Conservation (phyloP, 2,797 vertebrate genomes). For the Phrynocephalus forsythii region DNA sequence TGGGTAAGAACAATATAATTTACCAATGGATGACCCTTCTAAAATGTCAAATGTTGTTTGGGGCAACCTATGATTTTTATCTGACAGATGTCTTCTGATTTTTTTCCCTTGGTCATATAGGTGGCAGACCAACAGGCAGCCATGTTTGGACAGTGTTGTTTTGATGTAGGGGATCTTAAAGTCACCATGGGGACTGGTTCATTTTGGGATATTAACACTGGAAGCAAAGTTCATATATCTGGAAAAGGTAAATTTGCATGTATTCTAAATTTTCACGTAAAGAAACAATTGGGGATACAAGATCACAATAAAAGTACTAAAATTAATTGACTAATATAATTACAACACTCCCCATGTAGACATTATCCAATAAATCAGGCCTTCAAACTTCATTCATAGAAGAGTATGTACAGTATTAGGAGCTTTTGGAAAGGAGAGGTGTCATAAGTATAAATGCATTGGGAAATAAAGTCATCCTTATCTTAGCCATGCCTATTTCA, state of each 20-base stretch:
- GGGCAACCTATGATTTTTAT: not conserved
- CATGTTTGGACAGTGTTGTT: slow-evolving; percentile 98
- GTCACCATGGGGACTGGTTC: slow-evolving; percentile 97
- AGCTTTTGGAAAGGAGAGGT: not conserved
- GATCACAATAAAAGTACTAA: not conserved
- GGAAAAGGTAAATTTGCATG: slow-evolving; percentile 46
- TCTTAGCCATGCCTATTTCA: too few species aligned
- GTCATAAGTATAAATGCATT: not conserved
- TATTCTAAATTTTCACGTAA: not conserved
- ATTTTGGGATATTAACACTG: slow-evolving; percentile 95
- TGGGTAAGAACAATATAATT: not conserved
- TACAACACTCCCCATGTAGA: not conserved
- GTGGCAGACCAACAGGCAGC: slow-evolving; percentile 97
- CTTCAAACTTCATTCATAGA: not conserved
- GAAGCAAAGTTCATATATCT: slow-evolving; percentile 80
- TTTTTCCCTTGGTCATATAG: slow-evolving; percentile 69
- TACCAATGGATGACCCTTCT: not conserved
- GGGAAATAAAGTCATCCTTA: too few species aligned
- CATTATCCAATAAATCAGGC: not conserved
- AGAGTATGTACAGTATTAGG: not conserved
- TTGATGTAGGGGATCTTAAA: slow-evolving; percentile 91
- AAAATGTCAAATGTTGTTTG: not conserved
- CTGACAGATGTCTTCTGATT: not conserved
- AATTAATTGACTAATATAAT: not conserved
- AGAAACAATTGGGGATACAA: not conserved